Base-by-base conservation (phyloP, 2,113 vertebrate species). In the Phasianus colchicus region DNA sequence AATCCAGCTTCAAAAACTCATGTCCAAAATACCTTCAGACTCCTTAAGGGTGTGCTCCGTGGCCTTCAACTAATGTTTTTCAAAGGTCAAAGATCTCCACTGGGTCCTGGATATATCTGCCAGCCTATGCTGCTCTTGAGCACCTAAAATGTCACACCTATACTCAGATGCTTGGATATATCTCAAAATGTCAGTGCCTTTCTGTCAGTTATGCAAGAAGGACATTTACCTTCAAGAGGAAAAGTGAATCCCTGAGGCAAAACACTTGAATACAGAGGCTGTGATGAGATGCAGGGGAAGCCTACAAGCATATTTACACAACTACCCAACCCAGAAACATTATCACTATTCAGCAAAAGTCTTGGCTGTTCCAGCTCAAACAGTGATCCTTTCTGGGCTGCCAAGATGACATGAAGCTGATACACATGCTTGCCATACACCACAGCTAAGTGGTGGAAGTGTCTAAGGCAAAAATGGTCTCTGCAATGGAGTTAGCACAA, bases 401-500 rank as follows among this genome's bases (percentile, higher is more conserved):
- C 54, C 54, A 75, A 38, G 93, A 76, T 19, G 36, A 47, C 69
- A 60, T 11, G 48, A 90, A 78, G 70, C 77, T 71, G 81, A 78
- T 20, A 94, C 74, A 69, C 77, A 78, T 77, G 60, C 77, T 78
- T 70, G n/a, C 48, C 89, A 73, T 22, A 87, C 40, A 73, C 43
- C 74, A 65, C 2, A 4, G 54, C 67, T 71, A 83, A 91, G 74
- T 52, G 70, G 82, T 89, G 5, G 25, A 76, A 77, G 67, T 60
- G 88, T 86, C 88, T 67, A 67, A 74, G 65, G 69, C 86, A 74
- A 83, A 86, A 94, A 83, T 36, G 47, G 83, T 57, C 69, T 94
- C 77, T 3, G 4, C 66, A 67, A n/a, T 36, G 25, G 83, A 87
- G 54, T 36, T 65, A 29, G 75, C 47, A 86, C 38, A 64, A 79